Evolutionary conservation across 92 coral and sea anemone genomes (phyloP).

Genomic region (Palythoa grandiflora): DNA sequence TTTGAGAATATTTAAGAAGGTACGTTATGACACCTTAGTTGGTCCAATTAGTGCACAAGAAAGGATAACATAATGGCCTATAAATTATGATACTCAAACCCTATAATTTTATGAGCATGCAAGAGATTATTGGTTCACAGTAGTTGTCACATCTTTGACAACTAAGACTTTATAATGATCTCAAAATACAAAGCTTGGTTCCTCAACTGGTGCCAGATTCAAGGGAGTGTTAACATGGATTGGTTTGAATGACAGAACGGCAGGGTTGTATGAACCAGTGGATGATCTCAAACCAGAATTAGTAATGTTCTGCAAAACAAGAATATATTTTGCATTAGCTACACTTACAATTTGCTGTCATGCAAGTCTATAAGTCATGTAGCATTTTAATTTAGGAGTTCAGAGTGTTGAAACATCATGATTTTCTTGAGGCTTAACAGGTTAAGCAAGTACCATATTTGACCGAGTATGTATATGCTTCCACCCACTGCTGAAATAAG

Average conservation of each 20-base stretch:
- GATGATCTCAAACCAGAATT: conserved; percentile 67
- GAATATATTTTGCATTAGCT: not conserved
- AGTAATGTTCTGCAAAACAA: conserved; percentile 72
- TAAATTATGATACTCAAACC: not conserved
- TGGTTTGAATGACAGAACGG: conserved; percentile 88
- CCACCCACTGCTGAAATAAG: no score
- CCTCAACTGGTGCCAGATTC: conserved; percentile 98
- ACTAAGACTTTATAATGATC: not conserved
- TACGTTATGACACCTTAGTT: not conserved
- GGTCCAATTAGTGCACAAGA: not conserved
- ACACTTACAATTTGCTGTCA: no score
- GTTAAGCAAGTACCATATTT: no score
- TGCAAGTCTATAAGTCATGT: no score
- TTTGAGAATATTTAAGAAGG: not conserved
- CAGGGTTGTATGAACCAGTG: conserved; percentile 71
- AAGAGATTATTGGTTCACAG: not conserved
- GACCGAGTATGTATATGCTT: no score
- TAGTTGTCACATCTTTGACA: not conserved
- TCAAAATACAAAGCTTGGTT: conserved; percentile 82
- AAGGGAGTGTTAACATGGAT: conserved; percentile 79
- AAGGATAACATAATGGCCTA: not conserved
- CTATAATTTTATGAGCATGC: not conserved
- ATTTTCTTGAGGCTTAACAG: no score
- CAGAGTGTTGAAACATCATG: no score
- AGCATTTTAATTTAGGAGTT: no score